A percentile compares a stretch with the other conserved stretches of the same genome.
These are phyloP conservation scores for Cladopsammia gracilis DNA, from an alignment of 64 coral and sea anemone species.

Conservation along the genomic window DNA sequence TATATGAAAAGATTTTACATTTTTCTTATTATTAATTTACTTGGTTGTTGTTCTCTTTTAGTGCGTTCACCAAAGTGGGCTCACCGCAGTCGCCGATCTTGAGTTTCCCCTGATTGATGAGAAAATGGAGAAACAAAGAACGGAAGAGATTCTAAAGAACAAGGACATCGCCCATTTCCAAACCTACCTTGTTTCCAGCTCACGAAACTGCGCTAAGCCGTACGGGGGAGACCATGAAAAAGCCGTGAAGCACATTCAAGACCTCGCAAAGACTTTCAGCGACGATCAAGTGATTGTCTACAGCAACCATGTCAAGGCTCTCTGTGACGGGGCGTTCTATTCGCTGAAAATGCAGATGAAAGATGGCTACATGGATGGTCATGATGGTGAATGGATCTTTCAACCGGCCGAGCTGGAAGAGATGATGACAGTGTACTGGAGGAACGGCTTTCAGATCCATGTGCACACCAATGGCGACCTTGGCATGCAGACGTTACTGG, in stretches of 20 bases:
- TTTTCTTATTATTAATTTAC: too few relatives aligned
- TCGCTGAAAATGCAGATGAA: slow-evolving; percentile 20
- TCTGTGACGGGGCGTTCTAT: slow-evolving; percentile 20
- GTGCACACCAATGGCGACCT: slow-evolving; percentile 38
- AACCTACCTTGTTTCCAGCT: slow-evolving; percentile 12
- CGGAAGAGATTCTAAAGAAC: neutral
- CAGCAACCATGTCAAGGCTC: slow-evolving; percentile 6
- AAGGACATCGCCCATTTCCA: neutral
- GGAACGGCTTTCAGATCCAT: slow-evolving; percentile 18
- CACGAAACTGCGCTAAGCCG: neutral
- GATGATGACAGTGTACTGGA: slow-evolving; percentile 29
- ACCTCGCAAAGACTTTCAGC: neutral
- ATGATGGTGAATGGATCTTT: slow-evolving; percentile 19
- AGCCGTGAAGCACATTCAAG: neutral
- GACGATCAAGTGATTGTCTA: slow-evolving; percentile 26
- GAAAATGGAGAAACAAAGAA: neutral
- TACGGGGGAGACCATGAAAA: neutral
- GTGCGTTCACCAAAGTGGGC: neutral
- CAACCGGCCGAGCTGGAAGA: neutral
- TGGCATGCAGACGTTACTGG: slow-evolving; percentile 17
- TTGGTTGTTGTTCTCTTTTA: neutral
- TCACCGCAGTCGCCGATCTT: slow-evolving; percentile 24
- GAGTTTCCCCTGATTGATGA: slow-evolving; percentile 34
- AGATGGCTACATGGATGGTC: slow-evolving; percentile 24
- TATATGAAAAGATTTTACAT: neutral